Base-by-base conservation (phyloP, 1,140 invertebrate genomes). In the Aphis gossypii region DNA sequence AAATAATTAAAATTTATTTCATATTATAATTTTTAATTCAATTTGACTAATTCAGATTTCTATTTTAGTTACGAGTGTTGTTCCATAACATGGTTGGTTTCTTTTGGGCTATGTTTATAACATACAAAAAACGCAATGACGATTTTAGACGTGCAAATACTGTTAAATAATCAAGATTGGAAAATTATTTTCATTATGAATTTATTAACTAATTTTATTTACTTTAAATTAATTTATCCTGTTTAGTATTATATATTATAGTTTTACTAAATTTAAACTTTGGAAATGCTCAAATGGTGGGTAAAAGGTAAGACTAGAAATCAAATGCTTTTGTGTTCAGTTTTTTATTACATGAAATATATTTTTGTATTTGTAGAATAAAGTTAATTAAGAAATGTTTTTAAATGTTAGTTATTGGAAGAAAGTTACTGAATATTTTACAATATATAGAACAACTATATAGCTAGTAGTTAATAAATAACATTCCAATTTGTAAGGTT, bases 1-100 rank as follows among this genome's bases (percentile, higher is more conserved):
- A 96, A 96, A 95, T 88, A 51, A 20, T 89, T 87, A 76, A 54
- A 7, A 7, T 35, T 54, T 54, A 35, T 60, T 92, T 83, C 7
- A 92, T 51, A 84, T 46, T 38, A 48, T 56, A 86, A 30, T 93
- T 38, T 14, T 23, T 86, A 9, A 30, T 11, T 30, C 20, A 38
- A 68, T 60, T 88, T 68, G 20, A 54, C 20, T 56, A 93, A 86
- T 86, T 35, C 20, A 11, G 46, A 82, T 35, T 93, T 94, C 90
- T 60, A 48, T 94, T 94, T 89, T 94, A 94, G 94, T 68, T 94
- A 41, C 54, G 94, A 76, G 94, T 94, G 5, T 30, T 94, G 5
- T 93, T 94, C 9, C 93, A 89, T 86, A 94, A 94, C 41, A 90
- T 94, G 54, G 94, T 94, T 56, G 93, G 94, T 9, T 94, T 94